These are phyloP conservation scores for Ibidorhyncha struthersii DNA, from an alignment of 2,113 vertebrate species.

Conservation along the genomic window DNA sequence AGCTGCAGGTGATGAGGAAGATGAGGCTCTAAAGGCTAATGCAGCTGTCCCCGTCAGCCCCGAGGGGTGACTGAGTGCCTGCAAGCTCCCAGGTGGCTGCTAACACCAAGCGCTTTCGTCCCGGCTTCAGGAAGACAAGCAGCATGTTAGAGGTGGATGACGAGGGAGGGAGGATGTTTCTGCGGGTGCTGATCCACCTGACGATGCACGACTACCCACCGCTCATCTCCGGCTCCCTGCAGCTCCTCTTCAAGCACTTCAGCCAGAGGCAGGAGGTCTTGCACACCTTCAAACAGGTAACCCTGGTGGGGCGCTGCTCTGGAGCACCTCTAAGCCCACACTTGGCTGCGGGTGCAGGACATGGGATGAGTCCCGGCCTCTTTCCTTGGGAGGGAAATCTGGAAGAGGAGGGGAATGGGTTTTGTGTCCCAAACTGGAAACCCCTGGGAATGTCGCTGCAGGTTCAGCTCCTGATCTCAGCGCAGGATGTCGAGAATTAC, in stretches of 20 bases:
- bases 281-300: slow-evolving; percentile 97
- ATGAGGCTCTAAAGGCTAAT: neutral
- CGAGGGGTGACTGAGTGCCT: neutral
- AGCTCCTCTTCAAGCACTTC: slow-evolving; percentile 98
- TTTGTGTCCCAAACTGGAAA: neutral
- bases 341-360: neutral
- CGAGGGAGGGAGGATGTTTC: slow-evolving; percentile 93
- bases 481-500: slow-evolving; percentile 97
- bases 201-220: slow-evolving; percentile 96
- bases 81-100: neutral
- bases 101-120: neutral
- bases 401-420: neutral
- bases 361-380: neutral
- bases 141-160: slow-evolving; percentile 97
- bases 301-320: neutral
- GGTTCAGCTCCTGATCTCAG: slow-evolving; percentile 95
- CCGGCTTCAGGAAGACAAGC: slow-evolving; percentile 84
- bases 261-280: slow-evolving; percentile 97
- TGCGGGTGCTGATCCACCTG: slow-evolving; percentile 91
- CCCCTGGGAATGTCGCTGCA: slow-evolving; percentile 29
- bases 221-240: slow-evolving; percentile 90
- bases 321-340: fast-evolving
- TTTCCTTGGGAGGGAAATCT: neutral
- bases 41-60: neutral
- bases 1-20: neutral